These are phyloP conservation scores for Saturnia japonica DNA, from an alignment of 2,888 invertebrate genomes.

Conservation along the genomic window DNA sequence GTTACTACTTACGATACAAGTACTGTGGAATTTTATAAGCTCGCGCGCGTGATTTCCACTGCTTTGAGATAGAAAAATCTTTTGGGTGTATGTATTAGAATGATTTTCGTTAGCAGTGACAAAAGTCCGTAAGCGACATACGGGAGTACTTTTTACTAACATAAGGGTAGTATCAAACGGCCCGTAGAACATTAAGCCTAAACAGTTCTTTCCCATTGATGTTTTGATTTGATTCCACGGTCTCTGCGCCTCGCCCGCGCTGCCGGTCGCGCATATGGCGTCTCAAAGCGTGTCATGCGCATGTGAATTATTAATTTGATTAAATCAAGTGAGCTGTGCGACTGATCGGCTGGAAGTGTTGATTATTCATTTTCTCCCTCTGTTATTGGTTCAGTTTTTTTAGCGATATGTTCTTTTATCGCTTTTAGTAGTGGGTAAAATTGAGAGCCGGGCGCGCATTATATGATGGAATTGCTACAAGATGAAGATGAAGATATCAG, in stretches of 20 bases:
- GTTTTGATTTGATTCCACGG: conserved; percentile 35
- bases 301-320: background rate
- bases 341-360: conserved; percentile 1
- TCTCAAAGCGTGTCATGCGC: background rate
- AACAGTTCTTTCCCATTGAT: conserved; percentile 18
- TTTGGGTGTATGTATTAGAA: background rate
- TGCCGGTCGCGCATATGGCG: conserved; percentile 35
- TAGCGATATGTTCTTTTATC: background rate
- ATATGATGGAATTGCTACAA: too few relatives aligned
- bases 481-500: too few relatives aligned
- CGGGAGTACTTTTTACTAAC: background rate
- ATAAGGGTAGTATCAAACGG: background rate
- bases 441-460: too few relatives aligned
- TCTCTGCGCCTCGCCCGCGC: too few relatives aligned
- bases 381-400: background rate
- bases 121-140: background rate
- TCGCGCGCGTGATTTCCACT: too few relatives aligned
- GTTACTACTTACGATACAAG: too few relatives aligned
- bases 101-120: background rate
- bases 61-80: background rate
- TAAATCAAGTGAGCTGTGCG: conserved; percentile 2
- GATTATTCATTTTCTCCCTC: background rate
- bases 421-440: background rate
- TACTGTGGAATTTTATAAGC: too few relatives aligned
- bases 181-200: background rate